phyloP scores from a whole-genome alignment of 2,797 vertebrate genomes.

The Kryptopterus vitreolus region DNA sequence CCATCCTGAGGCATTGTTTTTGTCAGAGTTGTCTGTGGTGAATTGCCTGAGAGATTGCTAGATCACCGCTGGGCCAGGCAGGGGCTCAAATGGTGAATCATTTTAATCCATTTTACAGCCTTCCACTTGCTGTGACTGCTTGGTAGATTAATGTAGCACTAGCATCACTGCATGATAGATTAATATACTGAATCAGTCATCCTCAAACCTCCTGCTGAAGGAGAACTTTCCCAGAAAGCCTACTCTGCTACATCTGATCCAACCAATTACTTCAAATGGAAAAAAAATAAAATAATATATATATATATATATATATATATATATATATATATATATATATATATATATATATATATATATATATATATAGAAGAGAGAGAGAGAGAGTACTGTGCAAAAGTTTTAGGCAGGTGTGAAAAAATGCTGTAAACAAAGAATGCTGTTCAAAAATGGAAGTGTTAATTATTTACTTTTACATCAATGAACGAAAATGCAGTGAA shows the following conservation, averaged over 20 bases:
- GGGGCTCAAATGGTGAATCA: slow-evolving; percentile 27
- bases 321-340: no score
- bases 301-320: no score
- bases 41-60: slow-evolving; percentile 36
- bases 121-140: slow-evolving; percentile 15
- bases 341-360: no score
- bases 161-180: slow-evolving; percentile 22
- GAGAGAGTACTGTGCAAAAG: no score
- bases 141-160: slow-evolving; percentile 33
- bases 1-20: slow-evolving; percentile 21
- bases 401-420: no score
- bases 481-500: no score
- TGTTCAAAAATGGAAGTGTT: no score
- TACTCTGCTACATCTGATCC: neutral
- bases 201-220: slow-evolving; percentile 6
- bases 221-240: neutral
- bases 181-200: slow-evolving; percentile 18
- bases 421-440: no score
- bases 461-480: no score
- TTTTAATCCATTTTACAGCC: slow-evolving; percentile 38
- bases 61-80: slow-evolving; percentile 19
- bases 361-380: no score
- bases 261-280: neutral
- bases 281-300: neutral
- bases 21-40: slow-evolving; percentile 20